Percentiles rank a stretch among this genome's conserved stretches.
These are phyloP conservation scores for Ceyx melanurus DNA, from an alignment of 2,113 vertebrate genomes.

Conservation along the genomic window DNA sequence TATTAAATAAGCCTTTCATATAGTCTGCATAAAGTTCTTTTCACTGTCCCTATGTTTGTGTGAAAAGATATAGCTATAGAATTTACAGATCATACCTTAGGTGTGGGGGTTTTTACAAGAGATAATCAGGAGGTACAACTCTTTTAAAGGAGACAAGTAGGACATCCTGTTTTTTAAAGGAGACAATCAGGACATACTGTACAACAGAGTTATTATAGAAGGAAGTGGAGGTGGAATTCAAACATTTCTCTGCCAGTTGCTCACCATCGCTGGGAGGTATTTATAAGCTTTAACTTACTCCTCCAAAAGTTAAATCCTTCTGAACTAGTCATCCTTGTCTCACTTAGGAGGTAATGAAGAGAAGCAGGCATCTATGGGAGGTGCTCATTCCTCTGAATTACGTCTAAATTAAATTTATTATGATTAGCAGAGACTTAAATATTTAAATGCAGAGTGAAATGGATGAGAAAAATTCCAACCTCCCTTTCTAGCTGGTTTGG, in stretches of 20 bases:
- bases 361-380: slow-evolving; percentile 7
- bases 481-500: not conserved
- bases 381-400: not conserved
- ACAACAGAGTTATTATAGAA: slow-evolving; percentile 17
- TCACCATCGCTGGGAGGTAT: slow-evolving; percentile 11
- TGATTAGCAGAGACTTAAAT: slow-evolving; percentile 3
- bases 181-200: not conserved
- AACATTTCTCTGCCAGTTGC: not conserved
- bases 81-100: not conserved
- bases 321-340: slow-evolving; percentile 29
- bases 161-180: not conserved
- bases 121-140: not conserved
- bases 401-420: slow-evolving; percentile 20
- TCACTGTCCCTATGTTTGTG: not conserved
- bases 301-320: slow-evolving; percentile 44
- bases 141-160: not conserved
- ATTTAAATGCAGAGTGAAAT: slow-evolving; percentile 26
- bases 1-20: not conserved
- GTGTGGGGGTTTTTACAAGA: not conserved
- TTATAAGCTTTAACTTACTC: slow-evolving; percentile 14
- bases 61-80: not conserved
- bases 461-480: not conserved
- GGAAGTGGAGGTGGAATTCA: slow-evolving; percentile 29
- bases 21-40: not conserved
- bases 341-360: slow-evolving; percentile 25